phyloP scores from a whole-genome alignment of 2,113 vertebrate species.

The Anhinga anhinga region DNA sequence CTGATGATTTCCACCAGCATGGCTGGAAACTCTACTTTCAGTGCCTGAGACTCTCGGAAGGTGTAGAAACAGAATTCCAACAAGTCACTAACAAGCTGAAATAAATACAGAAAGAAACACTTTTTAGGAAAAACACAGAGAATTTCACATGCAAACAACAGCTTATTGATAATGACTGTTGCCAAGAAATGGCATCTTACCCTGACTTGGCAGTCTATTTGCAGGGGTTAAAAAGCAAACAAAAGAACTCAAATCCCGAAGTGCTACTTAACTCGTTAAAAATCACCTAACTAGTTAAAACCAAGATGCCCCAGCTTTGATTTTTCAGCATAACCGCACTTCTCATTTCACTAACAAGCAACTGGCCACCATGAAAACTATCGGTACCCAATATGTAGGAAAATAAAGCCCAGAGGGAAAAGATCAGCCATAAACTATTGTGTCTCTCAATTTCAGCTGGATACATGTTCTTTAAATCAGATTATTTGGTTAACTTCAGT shows the following conservation, averaged over 20 bases:
- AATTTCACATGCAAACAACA: neutral
- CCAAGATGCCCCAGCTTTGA: neutral
- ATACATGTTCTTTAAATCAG: neutral
- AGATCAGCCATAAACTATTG: neutral
- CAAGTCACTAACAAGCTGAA: slow-evolving; percentile 93
- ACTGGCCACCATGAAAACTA: neutral
- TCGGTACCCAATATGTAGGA: neutral
- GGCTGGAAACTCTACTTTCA: slow-evolving; percentile 98
- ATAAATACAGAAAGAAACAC: slow-evolving; percentile 61
- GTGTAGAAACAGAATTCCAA: slow-evolving; percentile 99
- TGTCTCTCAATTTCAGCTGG: neutral
- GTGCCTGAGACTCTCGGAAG: slow-evolving; percentile 97
- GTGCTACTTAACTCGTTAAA: neutral
- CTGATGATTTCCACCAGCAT: slow-evolving; percentile 99
- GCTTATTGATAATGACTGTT: neutral
- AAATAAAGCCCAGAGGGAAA: neutral
- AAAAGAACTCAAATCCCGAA: neutral
- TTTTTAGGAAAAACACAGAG: neutral
- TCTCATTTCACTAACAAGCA: neutral
- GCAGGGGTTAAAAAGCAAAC: neutral
- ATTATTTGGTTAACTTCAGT: neutral
- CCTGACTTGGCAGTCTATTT: neutral
- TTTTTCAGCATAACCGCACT: neutral
- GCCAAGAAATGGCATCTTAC: neutral
- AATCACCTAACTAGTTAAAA: neutral